Base-by-base conservation (phyloP, 2,888 invertebrate species). In the Kuschelorhynchus macadamiae region DNA sequence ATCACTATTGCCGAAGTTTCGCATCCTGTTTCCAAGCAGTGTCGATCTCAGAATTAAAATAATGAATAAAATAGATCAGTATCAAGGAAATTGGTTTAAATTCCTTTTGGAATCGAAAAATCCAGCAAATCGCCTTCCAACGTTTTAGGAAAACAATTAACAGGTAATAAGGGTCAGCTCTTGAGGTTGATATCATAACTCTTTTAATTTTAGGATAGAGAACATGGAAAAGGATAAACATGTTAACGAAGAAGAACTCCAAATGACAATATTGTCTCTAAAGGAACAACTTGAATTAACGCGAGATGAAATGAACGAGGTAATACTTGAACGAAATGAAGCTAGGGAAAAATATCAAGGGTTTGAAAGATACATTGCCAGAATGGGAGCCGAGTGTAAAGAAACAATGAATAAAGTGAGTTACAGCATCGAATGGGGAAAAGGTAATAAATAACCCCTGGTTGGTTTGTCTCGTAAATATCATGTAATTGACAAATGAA, bases 151-250 rank as follows among this genome's bases (percentile, higher is more conserved):
- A n/a, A n/a, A n/a, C n/a, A n/a, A n/a, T n/a, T n/a, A n/a, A n/a
- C n/a, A n/a, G n/a, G n/a, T n/a, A n/a, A n/a, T n/a, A n/a, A n/a
- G n/a, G n/a, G n/a, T n/a, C n/a, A n/a, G n/a, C n/a, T 46, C 75
- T 71, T 72, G 70, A 78, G 73, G 82, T 78, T 83, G 82, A 82
- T 79, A 78, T 82, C 80, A 82, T 81, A 81, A 75, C 72, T 73
- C 72, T 77, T 71, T 74, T 76, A 76, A 79, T 78, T 81, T 75
- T 80, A 83, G 83, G 75, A 74, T 80, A 72, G 76, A 76, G 60
- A 72, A 70, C 9, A 67, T 78, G 16, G 74, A 79, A 60, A 76
- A 74, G 7, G 71, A 72, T 33, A 66, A 75, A 36, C 70, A 64
- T 11, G 70, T 74, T 16, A 57, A 57, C 44, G 74, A 76, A 60